phyloP scores from a whole-genome alignment of 1,140 invertebrate genomes.

The Drosophila aff. region DNA sequence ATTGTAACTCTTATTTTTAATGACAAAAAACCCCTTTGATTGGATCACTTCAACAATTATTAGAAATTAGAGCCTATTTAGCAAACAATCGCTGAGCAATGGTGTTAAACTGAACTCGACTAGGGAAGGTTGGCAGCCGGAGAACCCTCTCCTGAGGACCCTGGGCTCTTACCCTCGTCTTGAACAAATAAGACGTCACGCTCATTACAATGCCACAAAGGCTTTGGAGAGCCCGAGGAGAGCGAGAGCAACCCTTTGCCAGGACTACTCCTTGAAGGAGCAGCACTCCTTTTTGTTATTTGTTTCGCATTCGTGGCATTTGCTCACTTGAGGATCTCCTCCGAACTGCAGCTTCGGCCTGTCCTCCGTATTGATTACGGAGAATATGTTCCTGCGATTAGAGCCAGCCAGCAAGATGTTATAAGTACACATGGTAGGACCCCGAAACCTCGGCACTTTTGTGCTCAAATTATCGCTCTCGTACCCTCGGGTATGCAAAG shows the following conservation, averaged over 20 bases:
- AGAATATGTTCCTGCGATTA: slow-evolving; percentile 61
- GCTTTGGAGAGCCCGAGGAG: slow-evolving; percentile 3
- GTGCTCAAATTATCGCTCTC: slow-evolving; percentile 72
- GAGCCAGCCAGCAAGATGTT: slow-evolving; percentile 41
- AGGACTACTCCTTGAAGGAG: slow-evolving; percentile 31
- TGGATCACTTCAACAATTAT: slow-evolving; percentile 60
- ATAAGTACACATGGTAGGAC: not conserved
- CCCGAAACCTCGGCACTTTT: slow-evolving; percentile 57
- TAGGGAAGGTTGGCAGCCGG: not conserved
- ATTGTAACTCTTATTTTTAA: not conserved
- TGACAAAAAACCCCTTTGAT: slow-evolving; percentile 21
- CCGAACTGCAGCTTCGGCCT: slow-evolving; percentile 12
- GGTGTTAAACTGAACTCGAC: slow-evolving; percentile 61
- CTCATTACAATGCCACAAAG: slow-evolving; percentile 64
- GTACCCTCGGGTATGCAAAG: slow-evolving; percentile 52
- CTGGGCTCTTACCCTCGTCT: slow-evolving; percentile 36
- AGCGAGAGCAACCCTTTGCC: slow-evolving; percentile 25
- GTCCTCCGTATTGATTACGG: slow-evolving; percentile 65
- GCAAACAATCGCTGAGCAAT: slow-evolving; percentile 61
- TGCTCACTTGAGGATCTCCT: slow-evolving; percentile 69
- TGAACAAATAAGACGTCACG: slow-evolving; percentile 64
- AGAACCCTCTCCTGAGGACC: slow-evolving; percentile 13
- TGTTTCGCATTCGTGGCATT: slow-evolving; percentile 72
- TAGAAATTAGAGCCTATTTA: slow-evolving; percentile 68
- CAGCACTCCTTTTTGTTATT: slow-evolving; percentile 67